These are phyloP conservation scores for Corythoichthys haematopterus DNA, from an alignment of 2,113 vertebrate genomes.

Conservation along the genomic window DNA sequence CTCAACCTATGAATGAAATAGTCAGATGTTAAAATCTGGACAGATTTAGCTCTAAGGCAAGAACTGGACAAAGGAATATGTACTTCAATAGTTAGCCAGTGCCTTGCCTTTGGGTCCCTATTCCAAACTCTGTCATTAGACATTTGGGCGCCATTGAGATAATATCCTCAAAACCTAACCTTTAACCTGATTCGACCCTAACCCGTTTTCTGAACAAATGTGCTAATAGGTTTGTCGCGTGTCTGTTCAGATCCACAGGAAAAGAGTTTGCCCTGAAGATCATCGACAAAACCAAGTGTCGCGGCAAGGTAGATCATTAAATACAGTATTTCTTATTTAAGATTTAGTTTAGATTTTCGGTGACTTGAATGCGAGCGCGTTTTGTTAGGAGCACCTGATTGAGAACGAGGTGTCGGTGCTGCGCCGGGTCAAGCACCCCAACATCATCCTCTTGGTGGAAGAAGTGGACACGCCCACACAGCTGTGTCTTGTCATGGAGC, in stretches of 20 bases:
- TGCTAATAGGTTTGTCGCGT: conserved; percentile 20
- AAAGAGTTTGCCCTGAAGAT: conserved; percentile 97
- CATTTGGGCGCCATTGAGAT: too few relatives aligned
- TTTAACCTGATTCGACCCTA: too few relatives aligned
- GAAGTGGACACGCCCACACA: conserved; percentile 90
- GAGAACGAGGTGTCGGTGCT: conserved; percentile 95
- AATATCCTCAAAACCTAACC: too few relatives aligned
- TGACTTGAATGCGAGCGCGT: background rate
- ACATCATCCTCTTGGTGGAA: conserved; percentile 96
- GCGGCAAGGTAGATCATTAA: conserved; percentile 79
- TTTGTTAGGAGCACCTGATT: conserved; percentile 88
- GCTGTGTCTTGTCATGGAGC: conserved; percentile 94
- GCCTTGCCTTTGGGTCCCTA: too few relatives aligned
- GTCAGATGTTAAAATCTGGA: too few relatives aligned
- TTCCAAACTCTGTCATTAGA: too few relatives aligned
- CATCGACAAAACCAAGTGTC: conserved; percentile 95
- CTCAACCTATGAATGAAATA: too few relatives aligned
- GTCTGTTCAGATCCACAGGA: conserved; percentile 81
- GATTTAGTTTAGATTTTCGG: background rate
- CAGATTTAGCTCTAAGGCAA: too few relatives aligned
- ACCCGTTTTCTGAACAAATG: too few relatives aligned
- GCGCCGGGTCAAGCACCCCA: conserved; percentile 91
- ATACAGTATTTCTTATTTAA: background rate
- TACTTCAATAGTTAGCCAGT: too few relatives aligned
- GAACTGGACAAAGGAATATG: too few relatives aligned